Percentiles rank a stretch among this genome's conserved stretches.
These are phyloP conservation scores for Oreochromis spilurus DNA, from an alignment of 2,113 vertebrate species.

Conservation along the genomic window DNA sequence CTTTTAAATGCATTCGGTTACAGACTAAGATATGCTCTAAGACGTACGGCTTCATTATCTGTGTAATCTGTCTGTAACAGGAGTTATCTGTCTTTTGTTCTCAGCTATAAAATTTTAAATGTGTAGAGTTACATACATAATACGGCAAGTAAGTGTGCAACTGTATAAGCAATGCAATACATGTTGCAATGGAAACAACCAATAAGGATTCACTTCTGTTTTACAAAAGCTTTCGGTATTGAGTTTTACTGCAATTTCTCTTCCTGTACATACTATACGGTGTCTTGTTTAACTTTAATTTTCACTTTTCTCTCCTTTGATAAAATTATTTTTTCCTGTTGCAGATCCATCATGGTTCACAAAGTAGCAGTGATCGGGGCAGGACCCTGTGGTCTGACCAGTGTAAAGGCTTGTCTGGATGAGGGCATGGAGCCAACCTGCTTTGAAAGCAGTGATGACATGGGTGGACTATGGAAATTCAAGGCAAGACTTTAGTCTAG, in stretches of 20 bases:
- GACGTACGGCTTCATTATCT: not conserved
- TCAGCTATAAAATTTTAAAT: not conserved
- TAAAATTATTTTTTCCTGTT: not conserved
- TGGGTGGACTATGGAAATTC: constrained; percentile 86
- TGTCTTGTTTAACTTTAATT: not conserved
- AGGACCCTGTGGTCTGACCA: constrained; percentile 75
- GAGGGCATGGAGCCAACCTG: constrained; percentile 83
- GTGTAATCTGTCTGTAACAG: not conserved
- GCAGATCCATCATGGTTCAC: constrained; percentile 49
- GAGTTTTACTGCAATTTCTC: not conserved
- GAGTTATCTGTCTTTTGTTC: not conserved
- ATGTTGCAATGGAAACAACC: not conserved
- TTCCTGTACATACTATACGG: not conserved
- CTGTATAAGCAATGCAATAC: not conserved
- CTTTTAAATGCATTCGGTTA: not conserved
- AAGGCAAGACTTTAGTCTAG: constrained; percentile 44
- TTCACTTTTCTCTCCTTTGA: not conserved
- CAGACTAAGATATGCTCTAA: not conserved
- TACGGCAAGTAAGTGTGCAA: accelerated
- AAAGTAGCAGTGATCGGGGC: constrained; percentile 82
- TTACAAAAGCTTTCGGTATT: not conserved
- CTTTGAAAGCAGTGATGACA: constrained; percentile 81
- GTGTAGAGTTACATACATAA: not conserved
- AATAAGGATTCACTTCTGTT: not conserved
- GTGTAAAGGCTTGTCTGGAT: constrained; percentile 82